Evolutionary conservation across 37 sponge, comb jelly and placozoan species (phyloP), one percentile per base, ranked within the genome.

Genomic region (Eunapius fragilis): DNA sequence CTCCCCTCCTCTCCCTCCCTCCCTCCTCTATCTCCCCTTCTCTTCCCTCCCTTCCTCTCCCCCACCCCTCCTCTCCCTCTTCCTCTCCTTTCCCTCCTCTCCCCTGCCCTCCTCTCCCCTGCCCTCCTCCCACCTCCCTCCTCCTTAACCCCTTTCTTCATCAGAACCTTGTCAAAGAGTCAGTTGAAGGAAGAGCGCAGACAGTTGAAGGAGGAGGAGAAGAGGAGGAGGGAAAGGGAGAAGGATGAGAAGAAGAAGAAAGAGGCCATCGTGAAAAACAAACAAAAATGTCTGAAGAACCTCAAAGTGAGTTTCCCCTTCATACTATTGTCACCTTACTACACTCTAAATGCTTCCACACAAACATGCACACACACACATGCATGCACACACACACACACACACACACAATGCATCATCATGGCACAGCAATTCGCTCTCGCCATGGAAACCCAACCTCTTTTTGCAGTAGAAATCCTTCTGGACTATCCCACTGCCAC

Each of bases 381-480:
- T 41, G 41, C 41, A 41, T 41, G 41, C 41, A 41, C 41, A 41
- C 41, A 3, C 6, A 6, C 41, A 41, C 41, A 41, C 41, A 9
- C 58, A 58, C 58, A 58, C 58, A 58, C 58, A 58, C 58, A 12
- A 19, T 58, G 19, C 58, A 58, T 6, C 14, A 19, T 19, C 17
- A 11, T 19, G 7, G 19, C 58, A 10, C 80, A 90, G 86, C 71
- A 88, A 69, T 92, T 78, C 50, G 36, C 31, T 19, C 45, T 89
- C 7, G 41, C 72, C 19, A 47, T 67, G 25, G 86, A 88, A 2
- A 75, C 68, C 3, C 32, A 68, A 25, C 78, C 93, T 3, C 67
- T 81, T 47, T 92, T 85, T 73, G 82, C 75, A 26, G 82, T 85
- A 24, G 75, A 77, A 47, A 37, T 86, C 2, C 24, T 70, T 25